Evolutionary conservation across 2,797 vertebrate genomes (phyloP).

Genomic region (Pelobates cultripes): DNA sequence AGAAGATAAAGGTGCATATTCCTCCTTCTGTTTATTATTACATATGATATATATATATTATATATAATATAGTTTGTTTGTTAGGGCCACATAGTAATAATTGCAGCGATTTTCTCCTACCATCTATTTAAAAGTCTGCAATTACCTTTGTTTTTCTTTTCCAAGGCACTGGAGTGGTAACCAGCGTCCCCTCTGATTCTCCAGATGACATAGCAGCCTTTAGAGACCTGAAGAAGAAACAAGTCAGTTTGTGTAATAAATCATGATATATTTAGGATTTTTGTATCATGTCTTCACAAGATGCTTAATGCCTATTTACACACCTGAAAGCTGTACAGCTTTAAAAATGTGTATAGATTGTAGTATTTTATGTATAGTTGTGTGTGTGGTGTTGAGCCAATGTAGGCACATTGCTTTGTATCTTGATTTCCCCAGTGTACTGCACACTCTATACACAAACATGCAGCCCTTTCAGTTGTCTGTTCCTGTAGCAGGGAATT

Average conservation of each 20-base stretch:
- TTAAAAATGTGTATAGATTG: too few relatives aligned
- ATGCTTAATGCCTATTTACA: too few relatives aligned
- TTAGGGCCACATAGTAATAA: background rate
- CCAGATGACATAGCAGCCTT: slow-evolving; percentile 94
- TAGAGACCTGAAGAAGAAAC: slow-evolving; percentile 95
- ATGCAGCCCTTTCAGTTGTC: too few relatives aligned
- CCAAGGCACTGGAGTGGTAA: slow-evolving; percentile 92
- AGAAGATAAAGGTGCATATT: slow-evolving; percentile 92
- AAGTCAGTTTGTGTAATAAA: slow-evolving; percentile 71
- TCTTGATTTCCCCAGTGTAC: too few relatives aligned
- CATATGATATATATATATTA: too few relatives aligned
- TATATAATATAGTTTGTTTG: too few relatives aligned
- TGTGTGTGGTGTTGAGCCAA: too few relatives aligned
- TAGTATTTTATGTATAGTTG: too few relatives aligned
- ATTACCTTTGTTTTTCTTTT: background rate
- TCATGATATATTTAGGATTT: background rate
- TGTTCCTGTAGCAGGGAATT: too few relatives aligned
- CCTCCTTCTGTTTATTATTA: background rate
- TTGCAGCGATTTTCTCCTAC: background rate
- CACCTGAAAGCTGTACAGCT: too few relatives aligned
- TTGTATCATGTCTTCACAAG: background rate
- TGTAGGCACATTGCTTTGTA: too few relatives aligned
- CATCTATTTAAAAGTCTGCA: background rate
- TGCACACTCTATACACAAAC: too few relatives aligned
- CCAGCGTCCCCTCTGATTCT: slow-evolving; percentile 94